These are phyloP conservation scores for Euthynnus affinis DNA, from an alignment of 2,797 vertebrate genomes.

Conservation along the genomic window DNA sequence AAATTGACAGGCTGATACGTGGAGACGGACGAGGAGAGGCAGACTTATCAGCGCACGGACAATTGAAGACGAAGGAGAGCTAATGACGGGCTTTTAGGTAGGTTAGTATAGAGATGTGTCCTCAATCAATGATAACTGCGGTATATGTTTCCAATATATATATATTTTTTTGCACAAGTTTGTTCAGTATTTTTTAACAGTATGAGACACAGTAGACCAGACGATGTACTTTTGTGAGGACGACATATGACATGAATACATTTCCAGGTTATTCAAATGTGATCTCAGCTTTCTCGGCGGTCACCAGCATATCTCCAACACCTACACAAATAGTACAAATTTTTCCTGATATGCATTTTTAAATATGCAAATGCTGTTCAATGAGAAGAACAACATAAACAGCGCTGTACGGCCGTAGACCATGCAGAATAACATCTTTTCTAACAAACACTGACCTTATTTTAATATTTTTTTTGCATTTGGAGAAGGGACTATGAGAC, in stretches of 20 bases:
- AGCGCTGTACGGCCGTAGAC: too few species aligned
- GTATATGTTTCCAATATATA: too few species aligned
- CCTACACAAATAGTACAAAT: too few species aligned
- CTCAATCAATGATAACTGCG: neutral
- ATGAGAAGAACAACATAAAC: too few species aligned
- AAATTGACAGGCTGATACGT: slow-evolving; percentile 19
- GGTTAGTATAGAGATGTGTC: neutral
- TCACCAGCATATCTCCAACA: too few species aligned
- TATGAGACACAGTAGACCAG: too few species aligned
- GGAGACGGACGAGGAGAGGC: neutral
- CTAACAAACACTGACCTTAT: too few species aligned
- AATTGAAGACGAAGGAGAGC: neutral
- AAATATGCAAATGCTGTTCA: neutral
- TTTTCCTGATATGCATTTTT: neutral
- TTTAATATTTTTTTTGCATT: neutral
- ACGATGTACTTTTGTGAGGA: neutral
- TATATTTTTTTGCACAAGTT: neutral
- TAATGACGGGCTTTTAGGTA: neutral
- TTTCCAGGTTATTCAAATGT: neutral
- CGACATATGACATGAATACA: too few species aligned
- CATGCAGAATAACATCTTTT: too few species aligned
- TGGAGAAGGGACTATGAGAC: neutral
- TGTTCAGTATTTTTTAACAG: neutral
- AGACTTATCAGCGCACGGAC: neutral
- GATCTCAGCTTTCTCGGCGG: neutral